Percentiles rank a stretch among this genome's conserved stretches.
phyloP scores from a whole-genome alignment of 2,113 vertebrate genomes.

The Sarotherodon lohbergeri region DNA sequence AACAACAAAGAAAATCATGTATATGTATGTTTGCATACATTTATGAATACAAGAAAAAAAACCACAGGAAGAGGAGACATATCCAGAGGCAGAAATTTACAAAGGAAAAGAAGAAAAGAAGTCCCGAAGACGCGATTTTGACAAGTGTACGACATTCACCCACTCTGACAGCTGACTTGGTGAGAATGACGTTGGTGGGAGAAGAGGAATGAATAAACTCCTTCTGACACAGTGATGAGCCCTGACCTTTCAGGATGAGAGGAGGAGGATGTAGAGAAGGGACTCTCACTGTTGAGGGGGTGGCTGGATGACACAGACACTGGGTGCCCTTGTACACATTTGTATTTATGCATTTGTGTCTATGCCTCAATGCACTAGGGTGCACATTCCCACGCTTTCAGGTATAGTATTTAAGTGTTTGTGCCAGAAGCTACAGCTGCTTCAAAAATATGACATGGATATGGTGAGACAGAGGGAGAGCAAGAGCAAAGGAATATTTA shows the following conservation, averaged over 20 bases:
- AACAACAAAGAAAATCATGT: background rate
- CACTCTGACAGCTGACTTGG: constrained; percentile 27
- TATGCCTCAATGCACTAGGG: background rate
- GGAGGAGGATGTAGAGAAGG: constrained; percentile 27
- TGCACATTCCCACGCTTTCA: background rate
- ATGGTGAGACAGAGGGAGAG: background rate
- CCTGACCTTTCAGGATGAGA: constrained; percentile 56
- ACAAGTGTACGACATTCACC: constrained; percentile 30
- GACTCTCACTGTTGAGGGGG: constrained; percentile 4
- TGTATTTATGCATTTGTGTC: background rate
- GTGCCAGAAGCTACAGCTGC: background rate
- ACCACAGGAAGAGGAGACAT: background rate
- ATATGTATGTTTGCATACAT: background rate
- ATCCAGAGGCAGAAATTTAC: background rate
- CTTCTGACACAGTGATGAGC: constrained; percentile 47
- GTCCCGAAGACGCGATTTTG: constrained; percentile 8
- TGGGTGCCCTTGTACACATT: background rate
- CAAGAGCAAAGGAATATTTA: background rate
- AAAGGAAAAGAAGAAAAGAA: background rate
- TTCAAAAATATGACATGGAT: constrained; percentile 3
- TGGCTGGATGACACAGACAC: constrained; percentile 20
- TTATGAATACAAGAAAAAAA: background rate
- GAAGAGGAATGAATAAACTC: constrained; percentile 45
- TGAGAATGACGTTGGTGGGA: constrained; percentile 35
- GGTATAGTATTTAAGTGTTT: background rate